Evolutionary conservation across 2,113 vertebrate genomes (phyloP).

Genomic region (human (Homo sapiens)): DNA sequence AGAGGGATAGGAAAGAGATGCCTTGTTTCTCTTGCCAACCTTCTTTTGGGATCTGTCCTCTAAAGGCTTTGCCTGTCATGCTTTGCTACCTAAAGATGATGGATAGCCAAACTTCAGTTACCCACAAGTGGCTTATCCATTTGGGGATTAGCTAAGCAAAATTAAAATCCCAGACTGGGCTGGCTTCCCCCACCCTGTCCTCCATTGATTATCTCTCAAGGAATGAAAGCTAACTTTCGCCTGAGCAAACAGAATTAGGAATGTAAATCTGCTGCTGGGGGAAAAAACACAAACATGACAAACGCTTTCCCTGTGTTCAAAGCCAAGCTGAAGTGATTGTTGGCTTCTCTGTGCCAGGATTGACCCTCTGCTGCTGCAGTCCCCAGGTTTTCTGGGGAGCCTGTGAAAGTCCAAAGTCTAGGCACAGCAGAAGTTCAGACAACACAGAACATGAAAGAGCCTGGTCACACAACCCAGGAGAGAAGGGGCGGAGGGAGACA

Average conservation of each 20-base stretch:
- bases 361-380: neutral
- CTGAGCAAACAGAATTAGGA: slow-evolving; percentile 45
- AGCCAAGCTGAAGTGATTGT: neutral
- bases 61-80: neutral
- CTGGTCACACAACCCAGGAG: neutral
- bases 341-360: neutral
- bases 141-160: slow-evolving; percentile 40
- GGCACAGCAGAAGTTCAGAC: slow-evolving; percentile 35
- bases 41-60: neutral
- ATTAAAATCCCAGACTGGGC: slow-evolving; percentile 36
- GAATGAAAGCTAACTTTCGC: slow-evolving; percentile 24
- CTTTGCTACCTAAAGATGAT: slow-evolving; percentile 45
- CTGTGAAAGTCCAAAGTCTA: neutral
- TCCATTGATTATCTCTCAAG: neutral
- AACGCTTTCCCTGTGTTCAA: slow-evolving; percentile 1
- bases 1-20: neutral
- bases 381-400: neutral
- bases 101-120: slow-evolving; percentile 35
- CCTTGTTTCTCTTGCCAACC: neutral
- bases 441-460: neutral
- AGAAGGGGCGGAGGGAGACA: neutral
- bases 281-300: neutral
- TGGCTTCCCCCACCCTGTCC: neutral
- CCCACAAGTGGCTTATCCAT: slow-evolving; percentile 50
- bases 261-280: slow-evolving; percentile 19